Evolutionary conservation across 2,797 vertebrate species (phyloP).

Genomic region (Catostomus latipinnis): DNA sequence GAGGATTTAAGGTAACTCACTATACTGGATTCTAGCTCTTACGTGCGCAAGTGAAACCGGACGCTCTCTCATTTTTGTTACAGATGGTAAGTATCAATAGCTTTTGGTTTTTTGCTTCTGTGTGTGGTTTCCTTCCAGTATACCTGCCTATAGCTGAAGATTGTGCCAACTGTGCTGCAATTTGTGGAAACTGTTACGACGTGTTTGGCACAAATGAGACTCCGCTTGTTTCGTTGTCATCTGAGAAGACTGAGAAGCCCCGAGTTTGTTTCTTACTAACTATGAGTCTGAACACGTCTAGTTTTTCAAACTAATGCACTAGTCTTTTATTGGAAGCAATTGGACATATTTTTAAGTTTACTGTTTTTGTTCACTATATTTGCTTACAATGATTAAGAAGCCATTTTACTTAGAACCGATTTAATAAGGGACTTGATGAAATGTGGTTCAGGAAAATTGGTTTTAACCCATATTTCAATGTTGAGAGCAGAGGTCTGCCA

Average conservation of each 20-base stretch:
- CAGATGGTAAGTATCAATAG: slow-evolving; percentile 77
- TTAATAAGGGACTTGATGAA: neutral
- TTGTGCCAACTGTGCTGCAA: slow-evolving; percentile 39
- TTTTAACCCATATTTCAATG: no score
- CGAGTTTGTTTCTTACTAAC: neutral
- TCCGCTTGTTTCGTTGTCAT: neutral
- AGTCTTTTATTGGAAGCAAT: no score
- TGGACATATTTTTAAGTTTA: neutral
- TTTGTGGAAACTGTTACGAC: slow-evolving; percentile 4
- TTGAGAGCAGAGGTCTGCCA: neutral
- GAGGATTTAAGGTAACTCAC: slow-evolving; percentile 61
- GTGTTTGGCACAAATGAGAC: neutral
- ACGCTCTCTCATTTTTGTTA: slow-evolving; percentile 60
- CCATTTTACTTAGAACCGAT: neutral
- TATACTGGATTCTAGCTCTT: slow-evolving; percentile 50
- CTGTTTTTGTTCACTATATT: neutral
- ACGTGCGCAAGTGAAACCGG: slow-evolving; percentile 45
- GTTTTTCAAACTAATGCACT: no score
- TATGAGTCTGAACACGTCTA: neutral
- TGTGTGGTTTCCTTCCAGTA: slow-evolving; percentile 51
- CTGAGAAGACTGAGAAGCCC: neutral
- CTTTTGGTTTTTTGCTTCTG: slow-evolving; percentile 41
- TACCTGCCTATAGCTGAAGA: slow-evolving; percentile 37
- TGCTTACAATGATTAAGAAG: neutral
- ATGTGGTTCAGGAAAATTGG: neutral